Conservation (phyloP, 2,113 vertebrate species). For the Phodopus roborovskii region DNA sequence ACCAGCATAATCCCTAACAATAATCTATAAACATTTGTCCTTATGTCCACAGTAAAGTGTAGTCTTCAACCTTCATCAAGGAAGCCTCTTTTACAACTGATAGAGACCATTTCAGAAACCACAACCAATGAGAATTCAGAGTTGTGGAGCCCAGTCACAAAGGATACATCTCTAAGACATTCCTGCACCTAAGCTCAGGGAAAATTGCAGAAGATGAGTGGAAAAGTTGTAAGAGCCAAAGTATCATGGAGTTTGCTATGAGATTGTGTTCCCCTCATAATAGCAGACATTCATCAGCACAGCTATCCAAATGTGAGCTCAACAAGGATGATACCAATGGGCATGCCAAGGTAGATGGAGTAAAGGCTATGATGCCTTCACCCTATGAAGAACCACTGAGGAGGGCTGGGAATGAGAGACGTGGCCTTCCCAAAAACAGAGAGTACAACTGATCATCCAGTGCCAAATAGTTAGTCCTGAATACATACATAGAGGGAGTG, state of each 20-base stretch:
- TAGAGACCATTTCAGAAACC: neutral
- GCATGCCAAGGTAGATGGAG: neutral
- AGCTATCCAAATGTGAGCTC: neutral
- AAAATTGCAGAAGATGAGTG: accelerated
- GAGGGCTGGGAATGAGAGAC: neutral
- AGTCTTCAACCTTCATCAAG: neutral
- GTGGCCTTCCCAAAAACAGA: neutral
- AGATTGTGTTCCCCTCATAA: neutral
- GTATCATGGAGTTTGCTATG: neutral
- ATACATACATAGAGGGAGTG: neutral
- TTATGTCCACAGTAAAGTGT: neutral
- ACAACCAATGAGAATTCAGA: neutral
- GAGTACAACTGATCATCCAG: no score
- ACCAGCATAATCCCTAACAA: neutral
- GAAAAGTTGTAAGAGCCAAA: neutral
- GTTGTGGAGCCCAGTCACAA: neutral
- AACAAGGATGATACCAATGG: neutral
- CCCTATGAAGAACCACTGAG: neutral
- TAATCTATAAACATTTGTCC: neutral
- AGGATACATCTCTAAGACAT: neutral
- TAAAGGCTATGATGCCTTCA: neutral
- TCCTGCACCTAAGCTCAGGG: neutral
- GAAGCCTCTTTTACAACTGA: neutral
- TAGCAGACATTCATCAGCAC: neutral
- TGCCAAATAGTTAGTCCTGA: neutral